Evolutionary conservation across 1,140 invertebrate species (phyloP), one percentile per base, ranked within the genome.

Genomic region (Harpegnathos saltator): DNA sequence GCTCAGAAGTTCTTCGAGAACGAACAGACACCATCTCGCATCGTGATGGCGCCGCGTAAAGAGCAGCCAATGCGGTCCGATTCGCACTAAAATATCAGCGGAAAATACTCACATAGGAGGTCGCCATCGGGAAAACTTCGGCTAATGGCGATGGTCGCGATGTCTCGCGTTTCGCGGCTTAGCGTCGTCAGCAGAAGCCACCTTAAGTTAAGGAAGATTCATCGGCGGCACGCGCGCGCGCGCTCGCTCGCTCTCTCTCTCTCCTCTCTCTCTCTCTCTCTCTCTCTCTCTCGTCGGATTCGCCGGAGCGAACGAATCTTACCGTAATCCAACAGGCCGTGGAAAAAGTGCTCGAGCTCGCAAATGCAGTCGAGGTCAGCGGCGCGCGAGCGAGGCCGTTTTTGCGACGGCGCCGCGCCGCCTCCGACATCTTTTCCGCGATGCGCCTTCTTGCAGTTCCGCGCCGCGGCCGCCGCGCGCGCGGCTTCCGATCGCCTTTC

Each of bases 401-500:
- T 77, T 78, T 77, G 66, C 54, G 38, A 44, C 44, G 73, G 29
- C n/a, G n/a, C n/a, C n/a, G n/a, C n/a, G n/a, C 50, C n/a, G 59
- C 3, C 54, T 26, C 24, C 1, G n/a, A 14, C 61, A 24, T 71
- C 74, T 62, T 85, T 86, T 85, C 77, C 69, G 69, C 75, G n/a
- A 62, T 44, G 38, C 38, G 61, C 68, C 69, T 61, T 62, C 56
- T 82, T 44, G 50, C 26, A 17, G 66, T 52, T 52, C 24, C 17
- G 50, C 50, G 24, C 65, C 54, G n/a, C 75, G 24, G 38, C 38
- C 22, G 17, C 77, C 65, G 15, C 72, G 19, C 38, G 9, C 0
- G 3, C 33, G 38, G 82, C 63, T 85, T 85, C 62, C 78, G 77
- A 86, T 75, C 81, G 50, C 52, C 84, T 33, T 38, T 75, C 71